Base-by-base conservation (phyloP, 2,888 invertebrate species). In the Pomacea canaliculata region DNA sequence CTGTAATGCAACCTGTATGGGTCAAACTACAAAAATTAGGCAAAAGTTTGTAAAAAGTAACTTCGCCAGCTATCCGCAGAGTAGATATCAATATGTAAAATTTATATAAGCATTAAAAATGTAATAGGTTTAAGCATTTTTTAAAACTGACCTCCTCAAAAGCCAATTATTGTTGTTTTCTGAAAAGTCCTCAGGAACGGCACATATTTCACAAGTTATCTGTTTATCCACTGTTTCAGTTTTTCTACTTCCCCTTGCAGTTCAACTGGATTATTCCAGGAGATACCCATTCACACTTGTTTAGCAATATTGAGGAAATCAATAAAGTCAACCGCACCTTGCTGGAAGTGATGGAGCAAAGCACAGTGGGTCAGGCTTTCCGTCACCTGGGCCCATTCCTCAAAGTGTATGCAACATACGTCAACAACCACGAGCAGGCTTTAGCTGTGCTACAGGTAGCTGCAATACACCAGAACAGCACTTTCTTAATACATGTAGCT, bases 401-500 rank as follows among this genome's bases (percentile, higher is more conserved):
- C 73, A 95, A 95, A 89, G 89, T 95, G 27, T 95, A 95, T 87
- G 94, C 95, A 0, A 93, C 94, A 0, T 95, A 95, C 89, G 95
- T 95, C 0, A 94, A 94, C 79, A 94, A 94, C 84, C 95, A 94
- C 87, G 94, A 94, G 81, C 93, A 93, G 78, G 93, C 94, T 0
- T 89, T 94, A 71, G 90, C 92, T 63, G 90, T 94, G 62, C 87
- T 95, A 56, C 94, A 94, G 92, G 94, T 94, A 91, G 83, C 23
- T 63, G 23, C 60, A 37, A 37, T 37, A 5, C 37, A 37, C 5
- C 37, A 37, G 37, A 37, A 37, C 37, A 37, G 1, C 37, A 37
- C 37, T 37, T 37, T 37, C 3, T 37, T 37, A 37, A 37, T 37
- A 37, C 37, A 5, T 37, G 37, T 37, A 37, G 37, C 5, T 37